Evolutionary conservation across 2,797 vertebrate species (phyloP), one percentile per base, ranked within the genome.

Genomic region (Buphagus erythrorhynchus): DNA sequence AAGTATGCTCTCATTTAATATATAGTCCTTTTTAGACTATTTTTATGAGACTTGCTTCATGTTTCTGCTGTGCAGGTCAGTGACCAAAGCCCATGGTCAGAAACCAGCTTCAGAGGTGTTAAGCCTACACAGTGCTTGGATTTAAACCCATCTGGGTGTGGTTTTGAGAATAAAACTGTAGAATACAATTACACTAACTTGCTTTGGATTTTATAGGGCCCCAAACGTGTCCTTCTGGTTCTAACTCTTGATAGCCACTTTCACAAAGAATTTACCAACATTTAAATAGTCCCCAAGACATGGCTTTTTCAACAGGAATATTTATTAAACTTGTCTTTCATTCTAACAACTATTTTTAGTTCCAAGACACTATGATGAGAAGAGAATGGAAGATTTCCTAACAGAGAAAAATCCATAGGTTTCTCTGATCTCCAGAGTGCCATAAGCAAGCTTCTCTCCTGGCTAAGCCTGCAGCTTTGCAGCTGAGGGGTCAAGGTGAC

Each of bases 101-200:
- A 87, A 91, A 49, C 54, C 89, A 94, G 35, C 28, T 86, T 83
- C 75, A 58, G 55, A 63, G 36, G 45, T n/a, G 31, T 74, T 90
- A 77, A 87, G 14, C 22, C 33, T 58, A 28, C 35, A 61, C 9
- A 24, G 21, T 5, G 3, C 43, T 61, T 74, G 19, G 31, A 77
- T 68, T 73, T 73, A 35, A 89, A 40, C 13, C 63, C 33, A 42
- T 9, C 18, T 45, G 10, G 20, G 7, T 42, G 8, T 11, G 4
- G 9, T 28, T 94, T 80, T 52, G 22, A 73, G 72, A 69, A 82
- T 17, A 45, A 88, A 90, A 83, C 10, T 12, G 7, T 58, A 66
- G 7, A 51, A 40, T 14, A 57, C 16, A 87, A 11, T 29, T 62
- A 40, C 5, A 38, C 1, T 5, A 31, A 71, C 4, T 46, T 51